Conservation (phyloP, 1,140 invertebrate species). For the Megalonaias nervosa region DNA sequence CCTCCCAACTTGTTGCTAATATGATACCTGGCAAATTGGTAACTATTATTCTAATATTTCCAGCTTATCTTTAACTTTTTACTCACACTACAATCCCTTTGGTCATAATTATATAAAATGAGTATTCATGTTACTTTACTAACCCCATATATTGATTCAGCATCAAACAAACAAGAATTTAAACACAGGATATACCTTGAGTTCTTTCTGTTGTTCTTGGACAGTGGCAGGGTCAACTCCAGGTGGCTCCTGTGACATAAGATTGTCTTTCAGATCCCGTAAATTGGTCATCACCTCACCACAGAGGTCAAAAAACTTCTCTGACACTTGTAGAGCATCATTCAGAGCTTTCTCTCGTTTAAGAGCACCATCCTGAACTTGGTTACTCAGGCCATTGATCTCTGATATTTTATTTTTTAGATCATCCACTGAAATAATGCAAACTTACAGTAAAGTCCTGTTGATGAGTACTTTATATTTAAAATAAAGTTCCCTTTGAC, state of each 20-base stretch:
- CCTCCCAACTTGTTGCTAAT: no score
- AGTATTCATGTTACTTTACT: no score
- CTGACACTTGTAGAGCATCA: conserved; percentile 88
- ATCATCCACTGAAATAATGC: conserved; percentile 74
- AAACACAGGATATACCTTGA: conserved; percentile 75
- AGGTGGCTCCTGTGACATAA: conserved; percentile 92
- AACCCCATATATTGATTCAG: no score
- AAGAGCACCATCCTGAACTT: conserved; percentile 88
- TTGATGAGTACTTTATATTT: neutral
- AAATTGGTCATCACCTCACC: conserved; percentile 91
- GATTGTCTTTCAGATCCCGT: conserved; percentile 90
- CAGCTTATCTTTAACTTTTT: no score
- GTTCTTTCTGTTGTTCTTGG: conserved; percentile 91
- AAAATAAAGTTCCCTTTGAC: neutral
- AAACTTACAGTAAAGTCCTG: neutral
- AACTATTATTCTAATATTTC: no score
- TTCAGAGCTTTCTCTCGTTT: conserved; percentile 87
- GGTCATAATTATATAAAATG: no score
- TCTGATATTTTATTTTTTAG: conserved; percentile 94
- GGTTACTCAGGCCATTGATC: conserved; percentile 92
- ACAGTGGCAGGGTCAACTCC: conserved; percentile 83
- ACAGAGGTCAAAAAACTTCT: conserved; percentile 95
- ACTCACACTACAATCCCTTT: no score
- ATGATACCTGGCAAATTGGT: no score
- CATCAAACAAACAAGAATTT: no score